These are phyloP conservation scores for Emydocephalus ijimae DNA, from an alignment of 2,113 vertebrate species.

Conservation along the genomic window DNA sequence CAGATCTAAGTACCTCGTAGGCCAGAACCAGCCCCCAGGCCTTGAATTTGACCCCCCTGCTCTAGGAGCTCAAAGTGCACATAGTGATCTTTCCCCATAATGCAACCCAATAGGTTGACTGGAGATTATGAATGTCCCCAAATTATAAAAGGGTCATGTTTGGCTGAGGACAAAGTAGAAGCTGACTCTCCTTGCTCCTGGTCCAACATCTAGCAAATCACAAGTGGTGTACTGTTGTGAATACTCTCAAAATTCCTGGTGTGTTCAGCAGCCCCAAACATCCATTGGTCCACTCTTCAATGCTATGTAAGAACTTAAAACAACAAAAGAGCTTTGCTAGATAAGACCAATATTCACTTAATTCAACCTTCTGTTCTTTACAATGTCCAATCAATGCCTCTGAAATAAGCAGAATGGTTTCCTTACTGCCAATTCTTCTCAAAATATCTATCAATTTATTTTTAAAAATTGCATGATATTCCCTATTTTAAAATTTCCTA, in stretches of 20 bases:
- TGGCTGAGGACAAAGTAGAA: neutral
- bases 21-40: rapidly evolving
- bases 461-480: neutral
- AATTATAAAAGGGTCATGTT: neutral
- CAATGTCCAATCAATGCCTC: neutral
- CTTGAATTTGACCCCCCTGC: too few relatives aligned
- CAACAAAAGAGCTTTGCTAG: neutral
- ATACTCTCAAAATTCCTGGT: neutral
- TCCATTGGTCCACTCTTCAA: neutral
- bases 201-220: neutral
- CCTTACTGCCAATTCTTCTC: neutral
- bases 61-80: neutral
- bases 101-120: neutral
- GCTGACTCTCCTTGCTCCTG: neutral
- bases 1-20: too few relatives aligned
- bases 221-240: neutral
- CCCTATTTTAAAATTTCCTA: neutral
- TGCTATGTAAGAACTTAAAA: neutral
- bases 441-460: neutral
- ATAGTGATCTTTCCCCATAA: neutral
- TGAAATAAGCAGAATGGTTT: neutral
- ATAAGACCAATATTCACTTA: neutral
- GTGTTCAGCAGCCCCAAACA: neutral
- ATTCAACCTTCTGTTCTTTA: neutral
- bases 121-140: neutral